Evolutionary conservation across 2,113 vertebrate genomes (phyloP).

Genomic region (Ifrita kowaldi): DNA sequence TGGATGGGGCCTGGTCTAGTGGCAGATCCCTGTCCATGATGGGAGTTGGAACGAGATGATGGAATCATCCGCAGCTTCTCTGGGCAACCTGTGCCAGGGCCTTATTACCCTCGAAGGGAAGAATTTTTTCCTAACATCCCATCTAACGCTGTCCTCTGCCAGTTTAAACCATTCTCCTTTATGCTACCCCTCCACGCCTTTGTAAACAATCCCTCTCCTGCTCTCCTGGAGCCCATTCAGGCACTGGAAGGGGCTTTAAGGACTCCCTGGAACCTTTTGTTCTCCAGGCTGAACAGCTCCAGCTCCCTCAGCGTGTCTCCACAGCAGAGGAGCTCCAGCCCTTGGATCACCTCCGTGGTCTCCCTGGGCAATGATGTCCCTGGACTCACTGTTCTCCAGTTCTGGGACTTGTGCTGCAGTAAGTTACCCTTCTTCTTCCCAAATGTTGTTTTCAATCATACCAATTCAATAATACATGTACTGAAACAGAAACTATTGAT

Average conservation of each 20-base stretch:
- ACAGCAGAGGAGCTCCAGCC: background rate
- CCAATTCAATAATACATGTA: background rate
- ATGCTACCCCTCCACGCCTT: background rate
- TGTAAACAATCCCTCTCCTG: background rate
- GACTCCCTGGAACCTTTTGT: background rate
- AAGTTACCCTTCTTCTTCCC: background rate
- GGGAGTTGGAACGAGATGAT: background rate
- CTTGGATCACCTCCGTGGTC: background rate
- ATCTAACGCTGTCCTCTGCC: background rate
- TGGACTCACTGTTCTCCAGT: background rate
- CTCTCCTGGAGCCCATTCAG: background rate
- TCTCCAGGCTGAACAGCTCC: background rate
- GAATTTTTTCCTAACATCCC: background rate
- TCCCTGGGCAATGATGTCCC: background rate
- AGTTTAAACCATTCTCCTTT: background rate
- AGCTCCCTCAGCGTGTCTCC: background rate
- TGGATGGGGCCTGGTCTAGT: rapidly evolving
- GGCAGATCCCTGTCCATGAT: background rate
- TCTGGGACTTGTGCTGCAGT: background rate
- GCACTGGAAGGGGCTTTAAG: background rate
- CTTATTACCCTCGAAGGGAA: background rate
- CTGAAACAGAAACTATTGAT: background rate
- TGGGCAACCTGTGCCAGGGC: background rate
- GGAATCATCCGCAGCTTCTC: background rate
- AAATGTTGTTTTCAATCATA: background rate